These are phyloP conservation scores for Notolepis coatsorum DNA, from an alignment of 2,797 vertebrate genomes.

Conservation along the genomic window DNA sequence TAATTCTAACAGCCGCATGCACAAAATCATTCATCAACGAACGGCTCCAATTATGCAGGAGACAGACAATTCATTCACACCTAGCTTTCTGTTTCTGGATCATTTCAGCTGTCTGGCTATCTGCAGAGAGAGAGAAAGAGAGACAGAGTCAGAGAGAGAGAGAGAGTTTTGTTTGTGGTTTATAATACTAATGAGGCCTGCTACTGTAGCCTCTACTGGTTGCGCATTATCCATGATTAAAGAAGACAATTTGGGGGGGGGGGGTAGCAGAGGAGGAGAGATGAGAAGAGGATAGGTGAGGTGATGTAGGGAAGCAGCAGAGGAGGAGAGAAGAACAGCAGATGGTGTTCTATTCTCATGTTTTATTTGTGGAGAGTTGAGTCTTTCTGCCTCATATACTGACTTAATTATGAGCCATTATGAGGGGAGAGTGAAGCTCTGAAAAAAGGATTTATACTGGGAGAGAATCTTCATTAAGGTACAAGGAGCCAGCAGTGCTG, in stretches of 20 bases:
- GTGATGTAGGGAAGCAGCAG: background rate
- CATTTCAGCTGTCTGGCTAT: slow-evolving; percentile 51
- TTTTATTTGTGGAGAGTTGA: slow-evolving; percentile 30
- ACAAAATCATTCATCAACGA: slow-evolving; percentile 77
- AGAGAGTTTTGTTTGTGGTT: slow-evolving; percentile 51
- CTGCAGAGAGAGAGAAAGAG: no score
- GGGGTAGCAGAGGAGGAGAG: no score
- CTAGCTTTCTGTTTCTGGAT: slow-evolving; percentile 44
- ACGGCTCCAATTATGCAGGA: slow-evolving; percentile 66
- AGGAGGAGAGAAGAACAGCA: slow-evolving; percentile 10
- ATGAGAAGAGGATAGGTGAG: no score
- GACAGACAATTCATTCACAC: slow-evolving; percentile 68
- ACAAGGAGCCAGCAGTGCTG: slow-evolving; percentile 1
- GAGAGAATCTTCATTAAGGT: slow-evolving; percentile 17
- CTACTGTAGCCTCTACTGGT: slow-evolving; percentile 47
- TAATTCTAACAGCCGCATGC: slow-evolving; percentile 63
- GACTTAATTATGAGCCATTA: slow-evolving; percentile 37
- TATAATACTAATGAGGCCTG: slow-evolving; percentile 52
- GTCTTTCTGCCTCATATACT: slow-evolving; percentile 28
- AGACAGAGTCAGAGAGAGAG: slow-evolving; percentile 36
- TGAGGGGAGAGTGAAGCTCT: slow-evolving; percentile 25
- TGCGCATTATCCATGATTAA: no score
- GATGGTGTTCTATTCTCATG: slow-evolving; percentile 30
- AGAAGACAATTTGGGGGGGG: no score
- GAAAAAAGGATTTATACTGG: slow-evolving; percentile 10